phyloP scores from a whole-genome alignment of 1,140 invertebrate species.

The Scaptomyza pallida region DNA sequence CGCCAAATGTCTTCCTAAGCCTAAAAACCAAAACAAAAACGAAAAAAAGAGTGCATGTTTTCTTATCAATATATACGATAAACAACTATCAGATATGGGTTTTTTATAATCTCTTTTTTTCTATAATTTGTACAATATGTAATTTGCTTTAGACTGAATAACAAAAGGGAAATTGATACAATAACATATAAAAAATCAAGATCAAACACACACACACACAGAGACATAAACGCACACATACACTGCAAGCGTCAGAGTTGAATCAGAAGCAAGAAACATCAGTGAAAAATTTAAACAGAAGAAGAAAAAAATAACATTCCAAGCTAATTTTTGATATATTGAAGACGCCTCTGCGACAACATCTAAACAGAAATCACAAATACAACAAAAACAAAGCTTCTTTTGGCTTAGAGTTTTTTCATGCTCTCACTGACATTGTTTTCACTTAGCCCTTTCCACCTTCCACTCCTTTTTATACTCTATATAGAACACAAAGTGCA shows the following conservation, averaged over 20 bases:
- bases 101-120: constrained; percentile 36
- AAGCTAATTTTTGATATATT: constrained; percentile 19
- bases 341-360: constrained; percentile 8
- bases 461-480: constrained; percentile 14
- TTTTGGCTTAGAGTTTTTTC: constrained; percentile 16
- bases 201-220: constrained; percentile 26
- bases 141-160: constrained; percentile 72
- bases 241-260: constrained; percentile 11
- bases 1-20: constrained; percentile 82
- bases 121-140: constrained; percentile 37
- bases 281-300: not conserved
- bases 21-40: constrained; percentile 47
- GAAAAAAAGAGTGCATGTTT: constrained; percentile 35
- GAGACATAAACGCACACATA: constrained; percentile 17
- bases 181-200: constrained; percentile 36
- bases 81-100: constrained; percentile 12
- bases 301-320: constrained; percentile 55
- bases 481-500: constrained; percentile 61
- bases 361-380: constrained; percentile 33
- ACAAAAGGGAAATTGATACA: constrained; percentile 56
- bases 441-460: constrained; percentile 23
- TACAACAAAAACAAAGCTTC: constrained; percentile 18
- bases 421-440: constrained; percentile 24
- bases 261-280: not conserved
- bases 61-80: constrained; percentile 23